phyloP scores from a whole-genome alignment of 2,888 invertebrate genomes.

The Allophyes oxyacanthae region DNA sequence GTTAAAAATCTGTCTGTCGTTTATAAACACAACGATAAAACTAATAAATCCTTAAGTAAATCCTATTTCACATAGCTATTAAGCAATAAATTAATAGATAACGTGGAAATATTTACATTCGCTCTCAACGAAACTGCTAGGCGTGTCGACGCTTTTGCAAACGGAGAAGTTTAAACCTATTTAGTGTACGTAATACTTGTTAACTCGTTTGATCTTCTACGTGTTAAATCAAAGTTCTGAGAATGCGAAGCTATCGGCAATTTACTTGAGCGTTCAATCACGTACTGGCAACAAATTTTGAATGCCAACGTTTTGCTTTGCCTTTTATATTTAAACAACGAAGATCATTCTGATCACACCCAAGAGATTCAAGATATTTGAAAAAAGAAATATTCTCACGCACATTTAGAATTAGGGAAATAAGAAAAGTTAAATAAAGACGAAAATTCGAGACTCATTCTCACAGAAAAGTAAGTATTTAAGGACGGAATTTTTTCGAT shows the following conservation, averaged over 20 bases:
- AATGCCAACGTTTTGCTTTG: slow-evolving; percentile 52
- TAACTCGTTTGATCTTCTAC: slow-evolving; percentile 19
- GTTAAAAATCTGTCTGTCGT: too few species aligned
- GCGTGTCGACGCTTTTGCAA: slow-evolving; percentile 11
- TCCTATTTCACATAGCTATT: slow-evolving; percentile 4
- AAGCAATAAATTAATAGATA: too few species aligned
- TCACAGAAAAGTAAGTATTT: slow-evolving; percentile 20
- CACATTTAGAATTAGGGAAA: slow-evolving; percentile 35
- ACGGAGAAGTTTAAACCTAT: slow-evolving; percentile 15
- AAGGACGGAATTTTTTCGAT: slow-evolving; percentile 7
- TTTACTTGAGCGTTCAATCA: slow-evolving; percentile 66
- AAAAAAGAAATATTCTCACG: slow-evolving; percentile 52
- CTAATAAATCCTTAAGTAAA: slow-evolving; percentile 3
- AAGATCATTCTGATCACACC: slow-evolving; percentile 59
- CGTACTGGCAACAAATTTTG: slow-evolving; percentile 72
- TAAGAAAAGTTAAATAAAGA: slow-evolving; percentile 27
- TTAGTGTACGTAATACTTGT: slow-evolving; percentile 10
- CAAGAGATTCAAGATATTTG: slow-evolving; percentile 34
- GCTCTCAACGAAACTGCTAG: slow-evolving; percentile 18
- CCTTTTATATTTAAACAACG: slow-evolving; percentile 69
- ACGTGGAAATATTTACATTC: slow-evolving; percentile 26
- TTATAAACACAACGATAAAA: too few species aligned
- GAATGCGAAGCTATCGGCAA: slow-evolving; percentile 44
- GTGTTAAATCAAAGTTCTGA: slow-evolving; percentile 14
- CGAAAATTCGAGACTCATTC: slow-evolving; percentile 20